Evolutionary conservation across 1,140 invertebrate genomes (phyloP).

Genomic region (Planococcus citri): DNA sequence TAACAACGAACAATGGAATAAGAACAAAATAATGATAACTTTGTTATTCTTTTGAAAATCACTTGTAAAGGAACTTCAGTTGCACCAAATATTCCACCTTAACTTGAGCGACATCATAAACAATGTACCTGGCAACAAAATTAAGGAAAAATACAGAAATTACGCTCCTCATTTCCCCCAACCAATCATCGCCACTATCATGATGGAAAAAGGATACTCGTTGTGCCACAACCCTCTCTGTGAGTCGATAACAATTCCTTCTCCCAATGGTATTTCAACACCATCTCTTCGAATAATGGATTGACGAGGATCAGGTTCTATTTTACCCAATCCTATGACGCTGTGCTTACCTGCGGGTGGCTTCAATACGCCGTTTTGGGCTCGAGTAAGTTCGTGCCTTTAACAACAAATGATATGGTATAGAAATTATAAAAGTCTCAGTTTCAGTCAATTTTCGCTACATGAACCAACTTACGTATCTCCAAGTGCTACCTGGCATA

Average conservation of each 20-base stretch:
- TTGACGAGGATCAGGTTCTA: conserved; percentile 50
- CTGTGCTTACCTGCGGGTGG: conserved; percentile 65
- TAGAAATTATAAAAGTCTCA: conserved; percentile 20
- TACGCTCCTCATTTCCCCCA: too few relatives aligned
- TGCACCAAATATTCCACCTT: conserved; percentile 67
- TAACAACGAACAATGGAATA: too few relatives aligned
- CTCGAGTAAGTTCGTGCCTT: conserved; percentile 32
- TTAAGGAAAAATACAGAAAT: conserved; percentile 44
- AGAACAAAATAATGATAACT: too few relatives aligned
- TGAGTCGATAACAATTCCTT: conserved; percentile 35
- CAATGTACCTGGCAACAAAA: conserved; percentile 53
- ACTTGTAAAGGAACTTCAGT: conserved; percentile 56
- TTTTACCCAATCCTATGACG: conserved; percentile 61
- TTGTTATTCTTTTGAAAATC: background rate
- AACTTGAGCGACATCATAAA: conserved; percentile 82
- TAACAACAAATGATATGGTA: background rate
- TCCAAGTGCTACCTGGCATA: conserved; percentile 93
- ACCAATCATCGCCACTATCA: background rate
- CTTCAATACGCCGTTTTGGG: conserved; percentile 66
- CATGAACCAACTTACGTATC: conserved; percentile 71
- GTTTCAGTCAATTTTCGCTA: conserved; percentile 18
- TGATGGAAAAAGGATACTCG: conserved; percentile 50
- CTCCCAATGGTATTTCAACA: conserved; percentile 65
- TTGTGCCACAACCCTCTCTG: conserved; percentile 61
- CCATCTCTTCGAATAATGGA: conserved; percentile 40